Evolutionary conservation across 2,888 invertebrate genomes (phyloP).

Genomic region (Brachyptera putata): DNA sequence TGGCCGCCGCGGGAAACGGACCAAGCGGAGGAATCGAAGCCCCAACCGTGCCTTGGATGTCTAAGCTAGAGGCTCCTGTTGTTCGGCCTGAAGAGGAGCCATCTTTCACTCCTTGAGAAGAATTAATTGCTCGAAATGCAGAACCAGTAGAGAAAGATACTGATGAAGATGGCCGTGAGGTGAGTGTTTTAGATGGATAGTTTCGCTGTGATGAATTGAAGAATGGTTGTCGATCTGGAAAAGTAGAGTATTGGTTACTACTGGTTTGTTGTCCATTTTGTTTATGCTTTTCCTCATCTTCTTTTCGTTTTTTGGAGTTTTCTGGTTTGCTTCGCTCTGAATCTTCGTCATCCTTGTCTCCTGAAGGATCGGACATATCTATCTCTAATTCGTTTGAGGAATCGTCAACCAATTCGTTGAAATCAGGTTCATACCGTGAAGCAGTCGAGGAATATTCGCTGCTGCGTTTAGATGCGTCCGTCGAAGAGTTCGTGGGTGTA

Average conservation of each 20-base stretch:
- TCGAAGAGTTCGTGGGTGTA: conserved; percentile 42
- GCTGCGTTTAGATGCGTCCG: conserved; percentile 26
- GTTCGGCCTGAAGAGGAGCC: conserved; percentile 3
- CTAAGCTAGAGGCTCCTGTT: conserved; percentile 39
- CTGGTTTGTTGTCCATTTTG: background rate
- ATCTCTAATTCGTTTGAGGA: conserved; percentile 75
- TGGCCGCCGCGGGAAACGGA: conserved; percentile 64
- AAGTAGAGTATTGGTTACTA: background rate
- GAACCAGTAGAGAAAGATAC: conserved; percentile 70
- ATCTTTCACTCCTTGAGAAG: conserved; percentile 16
- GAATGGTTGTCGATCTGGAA: background rate
- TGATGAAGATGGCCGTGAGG: conserved; percentile 24
- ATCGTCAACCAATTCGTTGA: conserved; percentile 70
- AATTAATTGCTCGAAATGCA: conserved; percentile 71
- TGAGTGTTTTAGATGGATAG: background rate
- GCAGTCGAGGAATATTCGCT: conserved; percentile 42
- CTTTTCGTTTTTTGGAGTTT: conserved; percentile 34
- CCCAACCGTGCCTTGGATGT: conserved; percentile 34
- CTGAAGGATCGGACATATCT: conserved; percentile 67
- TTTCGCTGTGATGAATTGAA: background rate
- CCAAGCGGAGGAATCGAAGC: conserved; percentile 49
- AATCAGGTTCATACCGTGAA: conserved; percentile 64
- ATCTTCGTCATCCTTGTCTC: conserved; percentile 60
- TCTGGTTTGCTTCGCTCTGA: conserved; percentile 50
- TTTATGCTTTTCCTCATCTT: conserved; percentile 30